Evolutionary conservation across 1,140 invertebrate genomes (phyloP).

Genomic region (Heterodera carotae): DNA sequence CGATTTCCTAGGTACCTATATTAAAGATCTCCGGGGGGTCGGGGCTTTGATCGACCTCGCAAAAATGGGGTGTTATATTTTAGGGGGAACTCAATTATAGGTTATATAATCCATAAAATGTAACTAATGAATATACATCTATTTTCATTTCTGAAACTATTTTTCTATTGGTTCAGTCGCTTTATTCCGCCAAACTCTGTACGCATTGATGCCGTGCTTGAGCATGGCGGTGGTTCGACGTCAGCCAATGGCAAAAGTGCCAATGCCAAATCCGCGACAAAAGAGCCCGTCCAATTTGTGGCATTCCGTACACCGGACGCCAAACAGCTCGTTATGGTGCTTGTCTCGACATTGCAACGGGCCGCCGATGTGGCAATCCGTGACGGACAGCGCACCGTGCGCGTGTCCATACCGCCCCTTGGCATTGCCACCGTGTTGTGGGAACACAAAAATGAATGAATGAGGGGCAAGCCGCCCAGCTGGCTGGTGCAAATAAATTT

Average conservation of each 20-base stretch:
- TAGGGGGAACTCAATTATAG: too few species aligned
- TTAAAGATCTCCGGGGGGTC: not conserved
- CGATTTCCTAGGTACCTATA: not conserved
- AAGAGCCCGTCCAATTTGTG: conserved; percentile 22
- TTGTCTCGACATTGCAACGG: conserved; percentile 25
- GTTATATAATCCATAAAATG: not conserved
- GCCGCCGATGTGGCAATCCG: conserved; percentile 6
- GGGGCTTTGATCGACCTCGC: too few species aligned
- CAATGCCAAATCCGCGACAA: too few species aligned
- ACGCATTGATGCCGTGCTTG: conserved; percentile 21
- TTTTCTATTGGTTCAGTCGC: conserved; percentile 4
- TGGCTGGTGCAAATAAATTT: too few species aligned
- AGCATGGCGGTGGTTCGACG: not conserved
- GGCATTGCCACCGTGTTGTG: conserved; percentile 37
- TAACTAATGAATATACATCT: too few species aligned
- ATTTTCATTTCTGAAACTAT: too few species aligned
- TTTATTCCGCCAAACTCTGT: conserved; percentile 45
- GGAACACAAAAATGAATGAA: conserved; percentile 11
- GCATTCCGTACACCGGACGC: not conserved
- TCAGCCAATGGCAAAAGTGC: conserved; percentile 34
- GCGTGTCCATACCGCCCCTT: conserved; percentile 24
- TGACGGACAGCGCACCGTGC: conserved; percentile 1
- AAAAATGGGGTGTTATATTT: too few species aligned
- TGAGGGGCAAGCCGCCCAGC: not conserved
- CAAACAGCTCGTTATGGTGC: conserved; percentile 32